Base-by-base conservation (phyloP, 2,888 invertebrate species). In the Amphipyra tragopoginis region DNA sequence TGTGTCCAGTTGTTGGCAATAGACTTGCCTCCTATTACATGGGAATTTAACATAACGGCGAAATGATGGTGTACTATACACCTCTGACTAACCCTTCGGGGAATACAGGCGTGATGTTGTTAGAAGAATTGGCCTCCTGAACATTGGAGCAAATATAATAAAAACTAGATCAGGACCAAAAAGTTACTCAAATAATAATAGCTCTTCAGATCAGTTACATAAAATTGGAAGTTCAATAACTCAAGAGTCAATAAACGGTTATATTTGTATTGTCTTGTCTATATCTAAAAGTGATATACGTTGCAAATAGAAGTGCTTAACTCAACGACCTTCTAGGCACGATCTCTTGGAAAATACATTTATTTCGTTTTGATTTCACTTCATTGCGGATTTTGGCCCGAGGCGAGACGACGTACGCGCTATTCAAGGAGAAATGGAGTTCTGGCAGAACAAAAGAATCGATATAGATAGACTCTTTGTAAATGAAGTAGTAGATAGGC, bases 351-450 rank as follows among this genome's bases (percentile, higher is more conserved):
- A 26, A 65, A 64, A 67, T 59, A 68, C 43, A 61, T 80, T 76
- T 71, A 65, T 29, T 69, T 75, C 59, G 64, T 61, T 77, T 75
- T 65, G 70, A 73, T 82, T 80, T 72, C 68, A 69, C 78, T 83
- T 69, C 82, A 84, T 75, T 77, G 82, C 80, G 50, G 60, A 64
- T 56, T 65, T 44, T 55, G 55, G 65, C 71, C 65, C 39, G 56
- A 40, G 52, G 68, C 71, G 40, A 47, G 15, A 43, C 53, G 34
- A 51, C 52, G 53, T 63, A 58, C 58, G 63, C 54, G 62, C 54
- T 47, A 64, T 69, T 70, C 58, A 51, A 57, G 54, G 50, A 65
- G 73, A 61, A 80, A 84, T 81, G 79, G 72, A 82, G 69, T 75
- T 55, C 51, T 65, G 48, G 56, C 63, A 47, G 59, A 65, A 58